phyloP scores from a whole-genome alignment of 2,797 vertebrate genomes.

The Acomys russatus region DNA sequence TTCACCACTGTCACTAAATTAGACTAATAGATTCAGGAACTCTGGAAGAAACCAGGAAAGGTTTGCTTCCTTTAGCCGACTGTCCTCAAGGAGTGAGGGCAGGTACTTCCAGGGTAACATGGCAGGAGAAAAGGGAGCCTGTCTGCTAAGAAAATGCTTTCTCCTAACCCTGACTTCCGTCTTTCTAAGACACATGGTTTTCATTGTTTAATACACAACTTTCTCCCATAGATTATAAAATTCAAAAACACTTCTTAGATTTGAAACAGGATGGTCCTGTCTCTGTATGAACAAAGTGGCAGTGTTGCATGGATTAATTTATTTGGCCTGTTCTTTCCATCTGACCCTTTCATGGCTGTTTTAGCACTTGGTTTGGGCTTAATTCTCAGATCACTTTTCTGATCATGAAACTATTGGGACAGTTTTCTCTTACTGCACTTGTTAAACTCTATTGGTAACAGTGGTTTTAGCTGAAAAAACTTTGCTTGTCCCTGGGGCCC shows the following conservation, averaged over 20 bases:
- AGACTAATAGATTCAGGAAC: conserved; percentile 74
- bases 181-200: not conserved
- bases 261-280: not conserved
- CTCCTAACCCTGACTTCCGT: not conserved
- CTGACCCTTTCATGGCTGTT: not conserved
- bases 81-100: conserved; percentile 26
- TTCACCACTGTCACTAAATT: conserved; percentile 61
- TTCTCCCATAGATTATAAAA: not conserved
- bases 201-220: not conserved
- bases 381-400: conserved; percentile 30
- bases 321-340: not conserved
- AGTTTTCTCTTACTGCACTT: not conserved
- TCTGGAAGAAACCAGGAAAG: conserved; percentile 15
- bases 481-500: not conserved
- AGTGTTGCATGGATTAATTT: not conserved
- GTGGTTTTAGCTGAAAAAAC: not conserved
- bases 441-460: conserved; percentile 8
- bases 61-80: not conserved
- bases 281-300: not conserved
- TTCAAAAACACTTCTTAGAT: conserved; percentile 1
- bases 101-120: not conserved
- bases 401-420: not conserved
- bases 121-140: too few species aligned
- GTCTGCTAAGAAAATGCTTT: not conserved
- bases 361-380: not conserved